Evolutionary conservation across 2,113 vertebrate species (phyloP).

Genomic region (Machaerirhynchus nigripectus): DNA sequence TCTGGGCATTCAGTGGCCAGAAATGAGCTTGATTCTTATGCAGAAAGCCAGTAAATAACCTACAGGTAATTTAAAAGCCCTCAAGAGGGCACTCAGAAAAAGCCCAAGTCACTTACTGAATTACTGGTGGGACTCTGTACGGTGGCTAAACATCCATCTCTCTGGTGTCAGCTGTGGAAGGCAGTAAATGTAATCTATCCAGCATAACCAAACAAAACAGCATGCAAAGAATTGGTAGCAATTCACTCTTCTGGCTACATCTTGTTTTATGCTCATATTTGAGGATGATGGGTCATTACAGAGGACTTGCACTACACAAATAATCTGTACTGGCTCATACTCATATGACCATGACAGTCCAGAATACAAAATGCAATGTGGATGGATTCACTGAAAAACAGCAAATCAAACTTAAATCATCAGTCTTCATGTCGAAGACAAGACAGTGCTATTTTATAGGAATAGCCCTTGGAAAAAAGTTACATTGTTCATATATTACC

Average conservation of each 20-base stretch:
- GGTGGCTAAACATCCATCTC: neutral
- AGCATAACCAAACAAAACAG: neutral
- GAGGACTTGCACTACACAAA: neutral
- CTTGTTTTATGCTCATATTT: neutral
- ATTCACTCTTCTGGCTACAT: neutral
- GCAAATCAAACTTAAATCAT: neutral
- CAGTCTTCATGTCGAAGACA: neutral
- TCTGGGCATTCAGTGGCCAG: neutral
- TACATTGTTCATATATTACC: neutral
- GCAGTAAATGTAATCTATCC: neutral
- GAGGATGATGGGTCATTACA: neutral
- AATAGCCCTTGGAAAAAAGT: neutral
- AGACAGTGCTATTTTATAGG: neutral
- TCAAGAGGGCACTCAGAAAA: slow-evolving; percentile 5
- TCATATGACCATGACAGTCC: neutral
- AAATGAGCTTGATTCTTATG: neutral
- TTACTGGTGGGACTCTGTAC: neutral
- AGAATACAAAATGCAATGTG: neutral
- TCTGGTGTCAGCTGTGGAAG: neutral
- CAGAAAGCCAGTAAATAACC: slow-evolving; percentile 15
- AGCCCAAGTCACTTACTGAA: neutral
- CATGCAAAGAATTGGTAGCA: neutral
- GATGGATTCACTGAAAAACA: neutral
- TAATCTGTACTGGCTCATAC: neutral
- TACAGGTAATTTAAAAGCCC: neutral